Conservation (phyloP, 2,888 invertebrate genomes). For the Syritta pipiens region DNA sequence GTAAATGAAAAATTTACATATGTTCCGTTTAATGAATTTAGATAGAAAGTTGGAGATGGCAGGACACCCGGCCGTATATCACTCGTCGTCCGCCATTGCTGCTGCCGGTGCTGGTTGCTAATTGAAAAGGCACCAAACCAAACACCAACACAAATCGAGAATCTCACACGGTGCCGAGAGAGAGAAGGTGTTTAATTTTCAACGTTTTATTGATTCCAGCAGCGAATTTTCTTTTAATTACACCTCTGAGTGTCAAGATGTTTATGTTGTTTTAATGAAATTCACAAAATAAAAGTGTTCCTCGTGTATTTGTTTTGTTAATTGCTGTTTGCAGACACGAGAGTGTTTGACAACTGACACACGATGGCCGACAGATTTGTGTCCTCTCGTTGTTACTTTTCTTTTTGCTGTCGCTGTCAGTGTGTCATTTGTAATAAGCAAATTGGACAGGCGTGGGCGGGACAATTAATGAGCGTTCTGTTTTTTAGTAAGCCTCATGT, state of each 20-base stretch:
- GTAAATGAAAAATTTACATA: constrained; percentile 59
- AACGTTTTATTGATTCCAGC: constrained; percentile 40
- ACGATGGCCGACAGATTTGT: background rate
- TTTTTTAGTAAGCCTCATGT: too few species aligned
- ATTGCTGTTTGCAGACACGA: constrained; percentile 47
- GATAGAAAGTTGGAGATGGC: constrained; percentile 24
- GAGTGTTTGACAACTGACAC: constrained; percentile 38
- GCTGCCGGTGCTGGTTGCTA: constrained; percentile 25
- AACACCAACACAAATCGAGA: background rate
- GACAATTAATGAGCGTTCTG: too few species aligned
- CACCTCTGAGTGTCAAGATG: constrained; percentile 45
- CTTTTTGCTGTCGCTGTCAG: background rate
- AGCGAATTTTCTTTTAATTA: constrained; percentile 37
- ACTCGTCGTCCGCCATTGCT: constrained; percentile 21
- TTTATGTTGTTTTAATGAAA: constrained; percentile 52
- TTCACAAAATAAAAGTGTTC: constrained; percentile 7
- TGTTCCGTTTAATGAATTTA: constrained; percentile 58
- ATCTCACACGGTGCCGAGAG: background rate
- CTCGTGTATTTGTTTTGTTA: constrained; percentile 46
- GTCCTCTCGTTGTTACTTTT: background rate
- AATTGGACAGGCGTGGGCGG: too few species aligned
- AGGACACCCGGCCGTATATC: constrained; percentile 15
- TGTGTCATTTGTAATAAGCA: constrained; percentile 34
- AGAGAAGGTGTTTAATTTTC: constrained; percentile 14
- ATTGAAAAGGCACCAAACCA: constrained; percentile 13